Conservation (phyloP, 2,113 vertebrate species). For the Rhynchomys soricoides region DNA sequence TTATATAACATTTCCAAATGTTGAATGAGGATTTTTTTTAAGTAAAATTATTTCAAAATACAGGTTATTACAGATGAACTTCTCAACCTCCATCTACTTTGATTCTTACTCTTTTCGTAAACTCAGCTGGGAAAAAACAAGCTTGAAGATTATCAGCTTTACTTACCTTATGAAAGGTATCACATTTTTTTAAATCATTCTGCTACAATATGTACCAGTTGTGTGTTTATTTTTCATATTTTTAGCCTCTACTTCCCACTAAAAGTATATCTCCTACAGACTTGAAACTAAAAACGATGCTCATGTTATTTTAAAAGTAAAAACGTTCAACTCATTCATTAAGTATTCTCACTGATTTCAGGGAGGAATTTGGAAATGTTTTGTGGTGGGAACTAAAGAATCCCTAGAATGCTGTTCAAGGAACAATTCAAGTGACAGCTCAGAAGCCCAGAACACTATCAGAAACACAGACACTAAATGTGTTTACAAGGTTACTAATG, state of each 20-base stretch:
- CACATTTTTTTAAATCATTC: not conserved
- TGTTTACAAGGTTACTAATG: too few relatives aligned
- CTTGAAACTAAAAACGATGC: not conserved
- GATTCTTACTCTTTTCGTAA: not conserved
- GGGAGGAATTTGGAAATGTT: not conserved
- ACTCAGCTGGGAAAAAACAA: not conserved
- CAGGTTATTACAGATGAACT: accelerated
- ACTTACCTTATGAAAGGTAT: too few relatives aligned
- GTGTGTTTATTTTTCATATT: not conserved
- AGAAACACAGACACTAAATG: not conserved
- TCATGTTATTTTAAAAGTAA: not conserved
- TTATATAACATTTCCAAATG: not conserved
- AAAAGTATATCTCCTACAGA: not conserved
- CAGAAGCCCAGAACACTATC: not conserved
- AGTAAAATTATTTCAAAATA: not conserved
- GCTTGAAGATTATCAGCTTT: not conserved
- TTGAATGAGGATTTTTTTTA: not conserved
- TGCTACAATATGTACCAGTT: too few relatives aligned
- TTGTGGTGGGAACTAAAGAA: not conserved
- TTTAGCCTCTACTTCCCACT: not conserved
- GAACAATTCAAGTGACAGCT: not conserved
- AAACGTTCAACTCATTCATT: not conserved
- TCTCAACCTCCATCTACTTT: not conserved
- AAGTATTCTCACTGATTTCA: not conserved
- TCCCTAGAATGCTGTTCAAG: not conserved